phyloP scores from a whole-genome alignment of 2,113 vertebrate species.

The Oreocharis arfaki region DNA sequence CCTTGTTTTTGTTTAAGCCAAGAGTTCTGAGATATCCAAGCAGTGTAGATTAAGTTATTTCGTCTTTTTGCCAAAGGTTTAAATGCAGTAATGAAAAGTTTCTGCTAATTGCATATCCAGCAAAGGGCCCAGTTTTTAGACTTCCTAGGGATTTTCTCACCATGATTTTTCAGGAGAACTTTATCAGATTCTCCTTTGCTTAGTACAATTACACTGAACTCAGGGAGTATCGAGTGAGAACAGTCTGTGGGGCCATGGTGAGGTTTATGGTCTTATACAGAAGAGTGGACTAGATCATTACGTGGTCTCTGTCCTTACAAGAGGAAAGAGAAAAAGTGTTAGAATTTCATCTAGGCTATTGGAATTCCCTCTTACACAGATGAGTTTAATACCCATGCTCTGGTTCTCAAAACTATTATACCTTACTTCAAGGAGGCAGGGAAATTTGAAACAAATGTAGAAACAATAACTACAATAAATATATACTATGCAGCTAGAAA shows the following conservation, averaged over 20 bases:
- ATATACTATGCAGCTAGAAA: not conserved
- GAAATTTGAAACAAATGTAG: slow-evolving; percentile 47
- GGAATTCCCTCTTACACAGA: not conserved
- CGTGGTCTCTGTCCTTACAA: not conserved
- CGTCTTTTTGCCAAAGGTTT: not conserved
- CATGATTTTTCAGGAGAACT: not conserved
- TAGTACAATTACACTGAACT: not conserved
- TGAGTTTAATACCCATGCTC: not conserved
- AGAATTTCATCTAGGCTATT: not conserved
- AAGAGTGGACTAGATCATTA: not conserved
- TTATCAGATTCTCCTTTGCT: not conserved
- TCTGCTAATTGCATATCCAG: not conserved
- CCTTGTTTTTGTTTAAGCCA: not conserved
- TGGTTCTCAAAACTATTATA: not conserved
- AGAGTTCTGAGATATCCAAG: not conserved
- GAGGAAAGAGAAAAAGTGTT: not conserved
- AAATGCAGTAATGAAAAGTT: not conserved
- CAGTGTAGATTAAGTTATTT: not conserved
- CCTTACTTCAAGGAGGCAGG: slow-evolving; percentile 1
- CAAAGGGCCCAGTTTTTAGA: not conserved
- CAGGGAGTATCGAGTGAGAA: not conserved
- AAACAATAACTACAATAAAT: not conserved
- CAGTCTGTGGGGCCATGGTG: not conserved
- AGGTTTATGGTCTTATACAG: not conserved
- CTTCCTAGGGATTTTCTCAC: not conserved